phyloP scores from a whole-genome alignment of 2,888 invertebrate genomes.

The Cataglyphis livida region DNA sequence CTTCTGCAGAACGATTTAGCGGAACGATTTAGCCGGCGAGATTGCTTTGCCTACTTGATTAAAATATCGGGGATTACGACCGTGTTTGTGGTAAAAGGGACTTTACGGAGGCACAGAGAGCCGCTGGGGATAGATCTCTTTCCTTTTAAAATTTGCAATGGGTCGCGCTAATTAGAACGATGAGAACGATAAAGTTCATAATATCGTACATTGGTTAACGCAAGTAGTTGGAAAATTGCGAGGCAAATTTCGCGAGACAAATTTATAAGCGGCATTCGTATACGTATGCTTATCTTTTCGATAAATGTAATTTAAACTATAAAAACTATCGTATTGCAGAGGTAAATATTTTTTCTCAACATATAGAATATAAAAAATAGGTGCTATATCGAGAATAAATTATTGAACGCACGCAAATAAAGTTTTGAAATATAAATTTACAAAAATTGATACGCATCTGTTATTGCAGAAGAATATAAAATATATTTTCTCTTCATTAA shows the following conservation, averaged over 20 bases:
- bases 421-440: background rate
- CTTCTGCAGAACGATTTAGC: slow-evolving; percentile 61
- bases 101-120: background rate
- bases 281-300: background rate
- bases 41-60: slow-evolving; percentile 70
- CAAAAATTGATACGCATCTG: background rate
- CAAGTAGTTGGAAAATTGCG: slow-evolving; percentile 2
- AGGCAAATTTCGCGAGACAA: background rate
- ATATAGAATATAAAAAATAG: background rate
- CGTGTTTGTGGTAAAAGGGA: slow-evolving; percentile 6
- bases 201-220: slow-evolving; percentile 8
- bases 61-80: slow-evolving; percentile 67
- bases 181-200: slow-evolving; percentile 24
- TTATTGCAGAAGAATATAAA: background rate
- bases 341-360: background rate
- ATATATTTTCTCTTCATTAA: background rate
- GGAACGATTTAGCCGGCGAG: slow-evolving; percentile 59
- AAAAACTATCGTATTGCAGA: background rate
- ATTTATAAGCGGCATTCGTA: background rate
- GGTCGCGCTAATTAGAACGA: slow-evolving; percentile 20
- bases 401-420: background rate
- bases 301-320: background rate
- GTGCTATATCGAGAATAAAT: background rate
- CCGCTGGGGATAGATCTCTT: slow-evolving; percentile 43
- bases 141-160: slow-evolving; percentile 7